Base-by-base conservation (phyloP, 2,113 vertebrate species). In the Pheucticus melanocephalus region DNA sequence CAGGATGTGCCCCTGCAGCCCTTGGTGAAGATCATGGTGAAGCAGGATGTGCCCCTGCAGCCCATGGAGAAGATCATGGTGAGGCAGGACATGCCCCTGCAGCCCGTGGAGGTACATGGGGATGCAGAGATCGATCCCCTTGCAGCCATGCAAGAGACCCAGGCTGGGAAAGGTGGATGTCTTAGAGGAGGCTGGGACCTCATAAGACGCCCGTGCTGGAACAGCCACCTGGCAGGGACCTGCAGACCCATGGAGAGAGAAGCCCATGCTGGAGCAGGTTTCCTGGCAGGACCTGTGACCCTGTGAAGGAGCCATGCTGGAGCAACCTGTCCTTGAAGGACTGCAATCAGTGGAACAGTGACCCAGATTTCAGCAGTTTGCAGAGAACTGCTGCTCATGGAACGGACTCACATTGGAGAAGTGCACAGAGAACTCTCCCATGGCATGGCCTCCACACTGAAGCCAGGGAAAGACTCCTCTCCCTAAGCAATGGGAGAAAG, bases 161-260 rank as follows among this genome's bases (percentile, higher is more conserved):
- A 16, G 0, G 0, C 35, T 57, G 51, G 44, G 35, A 35, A 57
- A 66, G 20, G 42, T 21, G 50, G 33, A 40, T 48, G 42, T 10
- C 31, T 85, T 44, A 57, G 71, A 59, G 7, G 37, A 35, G 31
- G 37, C 51, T 44, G 71, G 17, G 44, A 66, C 21, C 25, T 37
- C 31, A 9, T 0, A 35, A 37, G 44, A 66, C 2, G 13, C 31
- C 25, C 0, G 0, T 22, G 71, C 82, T 66, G 51, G 31, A 69
- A 23, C 8, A 48, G 30, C 23, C 28, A 22, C 42, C 42, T 33
- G 28, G 19, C 64, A 59, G 53, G 35, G 35, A 40, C 20, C 42
- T 66, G 51, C 44, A 59, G 13, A 35, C 2, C 51, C 35, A 11
- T 3, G 25, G 44, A 57, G 25, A 35, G 16, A 59, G 45, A 21